phyloP scores from a whole-genome alignment of 2,113 vertebrate genomes.

The Turnix velox region DNA sequence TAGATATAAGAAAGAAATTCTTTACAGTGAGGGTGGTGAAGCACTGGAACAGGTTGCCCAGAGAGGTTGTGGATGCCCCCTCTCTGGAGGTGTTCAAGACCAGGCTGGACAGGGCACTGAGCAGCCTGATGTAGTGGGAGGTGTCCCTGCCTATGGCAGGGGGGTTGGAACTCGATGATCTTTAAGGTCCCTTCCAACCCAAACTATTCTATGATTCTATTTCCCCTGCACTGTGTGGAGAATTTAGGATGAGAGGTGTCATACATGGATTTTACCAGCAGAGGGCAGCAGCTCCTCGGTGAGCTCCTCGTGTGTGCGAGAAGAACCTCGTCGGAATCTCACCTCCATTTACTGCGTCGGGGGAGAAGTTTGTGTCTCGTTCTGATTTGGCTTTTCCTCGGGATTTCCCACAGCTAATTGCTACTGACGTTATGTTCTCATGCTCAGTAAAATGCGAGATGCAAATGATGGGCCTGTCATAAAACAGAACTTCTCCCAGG shows the following conservation, averaged over 20 bases:
- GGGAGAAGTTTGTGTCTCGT: neutral
- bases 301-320: neutral
- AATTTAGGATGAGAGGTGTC: neutral
- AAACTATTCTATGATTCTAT: no score
- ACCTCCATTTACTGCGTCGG: neutral
- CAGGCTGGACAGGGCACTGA: no score
- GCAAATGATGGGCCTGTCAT: neutral
- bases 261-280: conserved; percentile 42
- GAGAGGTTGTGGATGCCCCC: no score
- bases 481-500: neutral
- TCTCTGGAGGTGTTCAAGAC: no score
- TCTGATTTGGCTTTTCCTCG: neutral
- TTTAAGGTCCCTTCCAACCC: no score
- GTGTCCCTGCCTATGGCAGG: no score
- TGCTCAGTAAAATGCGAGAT: neutral
- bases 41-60: no score
- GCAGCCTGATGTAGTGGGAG: no score
- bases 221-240: neutral
- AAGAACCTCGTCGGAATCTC: neutral
- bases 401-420: conserved; percentile 14
- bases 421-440: neutral
- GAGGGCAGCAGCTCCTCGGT: conserved; percentile 66
- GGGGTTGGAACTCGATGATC: no score
- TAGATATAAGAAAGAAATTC: no score
- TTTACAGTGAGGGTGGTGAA: no score